A percentile compares a stretch with the other conserved stretches of the same genome.
Evolutionary conservation across 2,888 invertebrate genomes (phyloP).

Genomic region (Caenorhabditis sp.): DNA sequence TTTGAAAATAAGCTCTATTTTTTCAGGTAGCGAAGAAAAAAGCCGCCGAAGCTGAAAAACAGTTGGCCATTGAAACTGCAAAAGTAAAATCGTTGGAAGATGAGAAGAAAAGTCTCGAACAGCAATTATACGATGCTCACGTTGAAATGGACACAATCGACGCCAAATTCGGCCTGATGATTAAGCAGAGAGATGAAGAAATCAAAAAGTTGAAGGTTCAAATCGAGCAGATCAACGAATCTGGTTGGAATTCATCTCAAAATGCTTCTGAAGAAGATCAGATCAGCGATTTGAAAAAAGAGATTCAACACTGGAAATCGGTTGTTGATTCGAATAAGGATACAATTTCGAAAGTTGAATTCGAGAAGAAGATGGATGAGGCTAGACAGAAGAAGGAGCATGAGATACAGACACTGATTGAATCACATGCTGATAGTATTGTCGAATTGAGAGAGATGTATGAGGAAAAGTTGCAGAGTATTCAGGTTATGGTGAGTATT

Average conservation of each 20-base stretch:
- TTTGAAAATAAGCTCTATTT: not conserved
- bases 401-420: slow-evolving; percentile 45
- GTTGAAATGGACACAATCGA: slow-evolving; percentile 58
- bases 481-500: slow-evolving; percentile 27
- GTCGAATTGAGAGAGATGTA: slow-evolving; percentile 56
- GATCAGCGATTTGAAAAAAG: slow-evolving; percentile 28
- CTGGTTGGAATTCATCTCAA: slow-evolving; percentile 30
- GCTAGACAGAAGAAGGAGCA: slow-evolving; percentile 41
- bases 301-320: slow-evolving; percentile 48
- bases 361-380: slow-evolving; percentile 37
- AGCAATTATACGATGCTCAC: slow-evolving; percentile 55
- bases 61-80: slow-evolving; percentile 43
- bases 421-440: slow-evolving; percentile 47
- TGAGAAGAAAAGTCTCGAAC: slow-evolving; percentile 40
- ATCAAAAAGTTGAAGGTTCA: slow-evolving; percentile 58
- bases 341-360: slow-evolving; percentile 12
- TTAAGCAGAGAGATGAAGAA: slow-evolving; percentile 58
- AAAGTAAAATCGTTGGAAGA: slow-evolving; percentile 25
- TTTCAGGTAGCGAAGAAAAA: slow-evolving; percentile 57
- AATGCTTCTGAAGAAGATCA: slow-evolving; percentile 14
- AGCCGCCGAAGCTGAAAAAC: slow-evolving; percentile 56
- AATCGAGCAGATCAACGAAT: slow-evolving; percentile 30
- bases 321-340: slow-evolving; percentile 12
- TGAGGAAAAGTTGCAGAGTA: slow-evolving; percentile 52
- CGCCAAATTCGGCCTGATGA: slow-evolving; percentile 48